Conservation (phyloP, 2,113 vertebrate genomes). For the Ceratotherium simum region DNA sequence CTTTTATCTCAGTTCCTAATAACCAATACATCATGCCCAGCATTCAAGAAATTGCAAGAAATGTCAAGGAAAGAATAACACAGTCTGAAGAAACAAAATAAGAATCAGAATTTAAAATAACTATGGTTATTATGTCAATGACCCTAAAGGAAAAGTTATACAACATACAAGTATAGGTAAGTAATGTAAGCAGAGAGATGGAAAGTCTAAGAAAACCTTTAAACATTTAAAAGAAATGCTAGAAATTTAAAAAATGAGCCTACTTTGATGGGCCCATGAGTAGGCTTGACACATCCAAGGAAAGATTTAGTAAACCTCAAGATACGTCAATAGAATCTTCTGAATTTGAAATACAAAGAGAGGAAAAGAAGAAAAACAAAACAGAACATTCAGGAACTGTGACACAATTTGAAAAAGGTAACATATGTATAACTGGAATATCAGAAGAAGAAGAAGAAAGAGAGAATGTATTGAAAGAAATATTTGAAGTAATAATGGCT, state of each 20-base stretch:
- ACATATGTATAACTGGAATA: too few relatives aligned
- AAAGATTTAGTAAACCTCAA: background rate
- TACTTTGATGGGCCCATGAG: background rate
- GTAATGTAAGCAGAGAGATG: too few relatives aligned
- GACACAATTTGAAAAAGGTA: background rate
- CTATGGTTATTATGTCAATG: background rate
- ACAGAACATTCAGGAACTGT: background rate
- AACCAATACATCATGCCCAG: background rate
- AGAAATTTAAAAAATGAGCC: too few relatives aligned
- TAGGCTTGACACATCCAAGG: too few relatives aligned
- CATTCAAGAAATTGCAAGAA: background rate
- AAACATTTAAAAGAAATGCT: background rate
- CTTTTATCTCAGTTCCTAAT: background rate
- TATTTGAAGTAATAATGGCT: too few relatives aligned
- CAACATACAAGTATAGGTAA: too few relatives aligned
- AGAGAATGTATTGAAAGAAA: too few relatives aligned
- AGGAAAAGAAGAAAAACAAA: background rate
- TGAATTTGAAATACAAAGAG: background rate
- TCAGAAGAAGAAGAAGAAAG: background rate
- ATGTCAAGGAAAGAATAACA: background rate
- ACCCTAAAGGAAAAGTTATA: background rate
- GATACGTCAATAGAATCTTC: background rate
- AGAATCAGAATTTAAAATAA: background rate
- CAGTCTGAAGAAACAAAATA: background rate
- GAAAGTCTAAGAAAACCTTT: background rate